Conservation (phyloP, 2,797 vertebrate species). For the Psittacula echo region DNA sequence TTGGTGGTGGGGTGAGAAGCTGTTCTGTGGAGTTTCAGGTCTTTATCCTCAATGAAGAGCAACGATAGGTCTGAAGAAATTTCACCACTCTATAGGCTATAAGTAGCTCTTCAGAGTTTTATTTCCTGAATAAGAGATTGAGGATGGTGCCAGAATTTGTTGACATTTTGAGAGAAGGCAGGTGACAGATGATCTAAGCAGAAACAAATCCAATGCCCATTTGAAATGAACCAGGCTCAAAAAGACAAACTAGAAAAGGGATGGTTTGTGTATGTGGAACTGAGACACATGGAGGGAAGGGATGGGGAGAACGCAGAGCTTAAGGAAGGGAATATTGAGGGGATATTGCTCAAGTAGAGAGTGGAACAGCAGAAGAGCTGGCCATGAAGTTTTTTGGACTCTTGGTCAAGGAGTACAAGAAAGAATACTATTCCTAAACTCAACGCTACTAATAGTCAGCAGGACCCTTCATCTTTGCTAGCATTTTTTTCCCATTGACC, state of each 20-base stretch:
- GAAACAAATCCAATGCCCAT: not conserved
- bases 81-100: not conserved
- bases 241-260: not conserved
- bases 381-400: not conserved
- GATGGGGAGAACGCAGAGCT: fast-evolving
- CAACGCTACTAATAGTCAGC: not conserved
- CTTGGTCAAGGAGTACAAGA: not conserved
- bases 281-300: not conserved
- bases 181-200: not conserved
- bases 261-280: not conserved
- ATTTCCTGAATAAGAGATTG: not conserved
- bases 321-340: not conserved
- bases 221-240: not conserved
- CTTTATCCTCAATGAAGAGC: not conserved
- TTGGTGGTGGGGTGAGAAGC: not conserved
- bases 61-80: not conserved
- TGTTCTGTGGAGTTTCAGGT: not conserved
- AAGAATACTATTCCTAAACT: not conserved
- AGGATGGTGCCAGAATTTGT: not conserved
- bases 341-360: not conserved
- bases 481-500: not conserved
- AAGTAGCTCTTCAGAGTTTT: not conserved
- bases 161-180: not conserved
- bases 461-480: not conserved
- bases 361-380: not conserved